phyloP scores from a whole-genome alignment of 1,140 invertebrate species.

The Frieseomelitta varia region DNA sequence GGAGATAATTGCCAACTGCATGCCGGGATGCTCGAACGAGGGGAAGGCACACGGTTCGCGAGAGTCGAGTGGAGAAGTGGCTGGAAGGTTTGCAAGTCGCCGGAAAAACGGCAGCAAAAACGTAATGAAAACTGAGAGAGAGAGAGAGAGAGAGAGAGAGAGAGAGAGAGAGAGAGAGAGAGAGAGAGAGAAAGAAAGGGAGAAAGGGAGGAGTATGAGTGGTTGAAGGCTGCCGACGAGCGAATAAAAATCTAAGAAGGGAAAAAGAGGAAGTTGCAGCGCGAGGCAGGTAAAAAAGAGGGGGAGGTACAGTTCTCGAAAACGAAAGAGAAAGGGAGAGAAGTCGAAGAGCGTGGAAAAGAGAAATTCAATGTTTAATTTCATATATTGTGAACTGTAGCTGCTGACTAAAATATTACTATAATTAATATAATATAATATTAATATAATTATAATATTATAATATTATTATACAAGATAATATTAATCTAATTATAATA shows the following conservation, averaged over 20 bases:
- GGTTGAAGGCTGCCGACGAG: background rate
- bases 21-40: background rate
- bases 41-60: background rate
- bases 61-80: no score
- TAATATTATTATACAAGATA: no score
- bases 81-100: constrained; percentile 17
- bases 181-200: background rate
- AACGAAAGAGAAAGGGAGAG: background rate
- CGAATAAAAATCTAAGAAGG: background rate
- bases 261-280: background rate
- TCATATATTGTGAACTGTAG: no score
- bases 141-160: background rate
- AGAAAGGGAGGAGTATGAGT: constrained; percentile 4
- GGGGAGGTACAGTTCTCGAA: background rate
- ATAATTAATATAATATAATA: no score
- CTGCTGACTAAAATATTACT: no score
- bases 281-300: no score
- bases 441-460: no score
- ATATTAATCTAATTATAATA: no score
- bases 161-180: background rate
- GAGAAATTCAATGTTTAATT: no score
- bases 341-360: background rate
- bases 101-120: constrained; percentile 15
- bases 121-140: constrained; percentile 22
- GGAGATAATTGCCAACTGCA: constrained; percentile 26